phyloP scores from a whole-genome alignment of 2,888 invertebrate species.

The Loripinus fragilis region DNA sequence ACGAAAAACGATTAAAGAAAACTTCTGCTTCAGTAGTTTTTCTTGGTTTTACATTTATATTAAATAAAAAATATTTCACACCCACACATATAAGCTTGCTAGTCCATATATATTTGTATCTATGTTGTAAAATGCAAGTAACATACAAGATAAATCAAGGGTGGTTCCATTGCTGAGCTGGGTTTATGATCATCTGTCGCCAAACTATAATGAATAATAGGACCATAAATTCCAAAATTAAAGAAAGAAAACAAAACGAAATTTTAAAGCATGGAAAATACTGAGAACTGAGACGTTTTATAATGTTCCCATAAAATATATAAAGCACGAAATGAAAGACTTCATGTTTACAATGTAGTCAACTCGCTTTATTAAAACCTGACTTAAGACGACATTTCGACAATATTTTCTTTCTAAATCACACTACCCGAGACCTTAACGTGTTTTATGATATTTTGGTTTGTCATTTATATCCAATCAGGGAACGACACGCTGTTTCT shows the following conservation, averaged over 20 bases:
- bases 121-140: too few species aligned
- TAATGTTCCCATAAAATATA: constrained; percentile 20
- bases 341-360: constrained; percentile 8
- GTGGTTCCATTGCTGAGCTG: too few species aligned
- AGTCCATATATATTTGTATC: too few species aligned
- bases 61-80: too few species aligned
- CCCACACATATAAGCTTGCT: too few species aligned
- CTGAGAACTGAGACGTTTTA: background rate
- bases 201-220: background rate
- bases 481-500: constrained; percentile 14
- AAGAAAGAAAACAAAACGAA: constrained; percentile 20
- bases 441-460: constrained; percentile 17
- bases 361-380: background rate
- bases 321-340: constrained; percentile 19
- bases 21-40: too few species aligned
- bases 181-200: constrained; percentile 18
- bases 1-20: too few species aligned
- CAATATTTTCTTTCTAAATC: constrained; percentile 6
- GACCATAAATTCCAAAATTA: constrained; percentile 8
- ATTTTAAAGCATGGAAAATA: constrained; percentile 1
- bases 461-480: constrained; percentile 25
- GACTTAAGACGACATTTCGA: background rate
- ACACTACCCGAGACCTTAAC: background rate
- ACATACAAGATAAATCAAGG: too few species aligned
- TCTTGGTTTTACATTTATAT: too few species aligned